Evolutionary conservation across 2,113 vertebrate genomes (phyloP).

Genomic region (Opisthocomus hoazin): DNA sequence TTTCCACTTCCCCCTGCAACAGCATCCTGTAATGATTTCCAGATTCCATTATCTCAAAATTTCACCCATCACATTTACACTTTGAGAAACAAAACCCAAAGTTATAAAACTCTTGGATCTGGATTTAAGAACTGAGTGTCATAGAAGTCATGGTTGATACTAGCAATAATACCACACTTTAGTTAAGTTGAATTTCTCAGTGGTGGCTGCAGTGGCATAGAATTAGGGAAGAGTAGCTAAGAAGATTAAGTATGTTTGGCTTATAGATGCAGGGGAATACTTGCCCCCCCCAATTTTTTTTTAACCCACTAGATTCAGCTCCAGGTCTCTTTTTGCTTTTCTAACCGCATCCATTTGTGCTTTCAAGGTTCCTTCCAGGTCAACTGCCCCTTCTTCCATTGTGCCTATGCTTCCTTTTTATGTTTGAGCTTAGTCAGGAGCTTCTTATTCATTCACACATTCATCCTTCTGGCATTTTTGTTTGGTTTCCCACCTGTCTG

Average conservation of each 20-base stretch:
- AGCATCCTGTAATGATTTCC: slow-evolving; percentile 48
- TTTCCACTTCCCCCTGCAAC: slow-evolving; percentile 30
- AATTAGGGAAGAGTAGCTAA: background rate
- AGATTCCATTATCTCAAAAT: slow-evolving; percentile 45
- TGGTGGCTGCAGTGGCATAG: background rate
- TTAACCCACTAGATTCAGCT: background rate
- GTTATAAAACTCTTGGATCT: background rate
- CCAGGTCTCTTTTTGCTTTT: background rate
- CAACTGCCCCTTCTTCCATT: background rate
- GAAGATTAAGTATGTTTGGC: background rate
- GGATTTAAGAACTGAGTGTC: background rate
- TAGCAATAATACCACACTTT: background rate
- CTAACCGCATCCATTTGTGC: background rate
- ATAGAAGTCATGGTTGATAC: background rate
- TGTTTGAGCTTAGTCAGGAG: background rate
- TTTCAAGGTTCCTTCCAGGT: background rate
- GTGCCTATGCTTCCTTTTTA: background rate
- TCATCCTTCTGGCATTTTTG: background rate
- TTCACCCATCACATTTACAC: slow-evolving; percentile 35
- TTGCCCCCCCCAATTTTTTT: background rate
- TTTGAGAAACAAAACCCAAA: slow-evolving; percentile 32
- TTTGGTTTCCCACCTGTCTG: background rate
- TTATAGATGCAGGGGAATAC: background rate
- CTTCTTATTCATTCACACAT: background rate
- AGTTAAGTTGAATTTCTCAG: background rate